Evolutionary conservation across 2,797 vertebrate species (phyloP).

Genomic region (Myoxocephalus aenaeus): DNA sequence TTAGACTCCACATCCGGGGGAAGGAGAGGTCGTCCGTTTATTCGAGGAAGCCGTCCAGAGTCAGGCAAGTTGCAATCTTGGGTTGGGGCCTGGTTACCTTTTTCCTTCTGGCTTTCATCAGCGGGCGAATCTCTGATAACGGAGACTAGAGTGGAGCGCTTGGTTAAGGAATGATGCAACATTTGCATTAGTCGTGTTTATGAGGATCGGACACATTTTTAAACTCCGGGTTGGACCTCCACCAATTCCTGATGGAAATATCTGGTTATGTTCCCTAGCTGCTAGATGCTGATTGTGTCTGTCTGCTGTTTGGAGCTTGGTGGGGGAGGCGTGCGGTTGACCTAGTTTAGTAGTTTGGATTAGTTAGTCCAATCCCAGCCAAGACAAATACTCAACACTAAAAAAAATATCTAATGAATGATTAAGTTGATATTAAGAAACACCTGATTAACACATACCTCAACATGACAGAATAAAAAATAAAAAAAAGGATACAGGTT

Average conservation of each 20-base stretch:
- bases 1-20: neutral
- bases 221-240: neutral
- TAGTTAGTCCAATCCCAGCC: neutral
- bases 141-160: conserved; percentile 83
- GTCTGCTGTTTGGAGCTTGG: neutral
- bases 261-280: neutral
- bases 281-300: neutral
- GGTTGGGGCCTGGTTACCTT: conserved; percentile 80
- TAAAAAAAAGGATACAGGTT: conserved; percentile 92
- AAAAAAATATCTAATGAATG: neutral
- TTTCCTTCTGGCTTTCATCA: conserved; percentile 88
- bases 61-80: conserved; percentile 74
- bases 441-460: neutral
- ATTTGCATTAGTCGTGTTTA: neutral
- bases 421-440: neutral
- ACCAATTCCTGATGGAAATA: neutral
- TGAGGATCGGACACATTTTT: neutral
- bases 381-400: neutral
- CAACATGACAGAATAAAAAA: neutral
- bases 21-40: conserved; percentile 44
- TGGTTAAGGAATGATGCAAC: conserved; percentile 58
- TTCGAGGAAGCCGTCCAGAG: conserved; percentile 89
- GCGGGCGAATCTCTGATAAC: conserved; percentile 85
- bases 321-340: neutral
- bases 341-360: neutral